These are phyloP conservation scores for Cancer borealis DNA, from an alignment of 2,888 invertebrate species.

Conservation along the genomic window DNA sequence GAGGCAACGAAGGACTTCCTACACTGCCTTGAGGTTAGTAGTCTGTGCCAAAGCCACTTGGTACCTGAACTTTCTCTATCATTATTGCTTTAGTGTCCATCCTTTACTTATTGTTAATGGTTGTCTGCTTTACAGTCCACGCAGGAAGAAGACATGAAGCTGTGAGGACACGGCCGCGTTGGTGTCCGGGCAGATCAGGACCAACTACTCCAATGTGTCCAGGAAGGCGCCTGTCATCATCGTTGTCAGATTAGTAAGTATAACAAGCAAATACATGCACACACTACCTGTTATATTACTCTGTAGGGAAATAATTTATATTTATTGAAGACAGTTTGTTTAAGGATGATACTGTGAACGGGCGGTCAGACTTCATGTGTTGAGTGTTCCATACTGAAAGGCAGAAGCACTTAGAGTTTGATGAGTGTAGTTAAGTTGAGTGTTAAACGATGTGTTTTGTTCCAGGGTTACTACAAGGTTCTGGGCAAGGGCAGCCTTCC, in stretches of 20 bases:
- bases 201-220: constrained; percentile 87
- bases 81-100: background rate
- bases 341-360: constrained; percentile 61
- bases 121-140: constrained; percentile 86
- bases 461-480: constrained; percentile 94
- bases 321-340: background rate
- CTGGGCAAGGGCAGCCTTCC: constrained; percentile 98
- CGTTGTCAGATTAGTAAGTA: constrained; percentile 95
- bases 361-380: constrained; percentile 61
- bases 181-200: constrained; percentile 93
- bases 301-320: no score
- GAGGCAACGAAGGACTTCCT: no score
- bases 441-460: constrained; percentile 81
- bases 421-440: no score
- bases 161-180: constrained; percentile 99
- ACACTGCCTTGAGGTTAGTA: no score
- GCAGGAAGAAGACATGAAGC: constrained; percentile 99
- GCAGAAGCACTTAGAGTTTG: background rate
- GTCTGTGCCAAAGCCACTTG: no score
- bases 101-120: background rate
- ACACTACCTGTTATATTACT: background rate
- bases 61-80: no score
- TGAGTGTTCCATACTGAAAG: constrained; percentile 61
- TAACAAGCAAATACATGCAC: background rate
- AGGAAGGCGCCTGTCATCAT: constrained; percentile 98